Percentiles rank a stretch among this genome's conserved stretches.
These are phyloP conservation scores for Crocuta crocuta DNA, from an alignment of 2,113 vertebrate species.

Conservation along the genomic window DNA sequence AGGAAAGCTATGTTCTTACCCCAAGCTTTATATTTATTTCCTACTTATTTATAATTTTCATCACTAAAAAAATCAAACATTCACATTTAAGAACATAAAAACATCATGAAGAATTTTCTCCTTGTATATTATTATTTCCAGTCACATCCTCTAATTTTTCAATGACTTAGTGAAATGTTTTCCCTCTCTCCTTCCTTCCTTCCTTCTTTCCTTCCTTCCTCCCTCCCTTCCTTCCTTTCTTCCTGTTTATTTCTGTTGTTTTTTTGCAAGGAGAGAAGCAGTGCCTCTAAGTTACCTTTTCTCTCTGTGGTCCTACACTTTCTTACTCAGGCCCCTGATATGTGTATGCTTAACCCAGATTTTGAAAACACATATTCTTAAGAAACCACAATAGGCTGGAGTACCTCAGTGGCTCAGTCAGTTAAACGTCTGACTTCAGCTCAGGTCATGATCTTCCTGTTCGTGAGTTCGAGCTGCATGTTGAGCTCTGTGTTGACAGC, in stretches of 20 bases:
- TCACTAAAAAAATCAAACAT: slow-evolving; percentile 5
- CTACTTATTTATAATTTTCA: slow-evolving; percentile 56
- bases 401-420: too few relatives aligned
- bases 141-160: neutral
- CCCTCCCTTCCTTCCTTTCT: too few relatives aligned
- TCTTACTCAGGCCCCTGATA: rapidly evolving
- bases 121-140: neutral
- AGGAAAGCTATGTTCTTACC: neutral
- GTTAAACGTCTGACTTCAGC: too few relatives aligned
- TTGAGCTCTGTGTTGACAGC: too few relatives aligned
- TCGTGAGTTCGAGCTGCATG: too few relatives aligned
- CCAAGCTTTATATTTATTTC: neutral
- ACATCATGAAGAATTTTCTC: neutral
- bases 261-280: neutral
- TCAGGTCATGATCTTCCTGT: too few relatives aligned
- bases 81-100: neutral
- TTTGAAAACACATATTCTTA: slow-evolving; percentile 4
- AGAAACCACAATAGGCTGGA: neutral
- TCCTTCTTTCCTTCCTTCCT: too few relatives aligned
- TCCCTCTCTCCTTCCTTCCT: neutral
- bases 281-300: neutral
- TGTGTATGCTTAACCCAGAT: neutral
- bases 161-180: neutral
- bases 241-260: neutral
- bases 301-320: neutral